phyloP scores from a whole-genome alignment of 2,113 vertebrate genomes.

The Aramus guarauna region DNA sequence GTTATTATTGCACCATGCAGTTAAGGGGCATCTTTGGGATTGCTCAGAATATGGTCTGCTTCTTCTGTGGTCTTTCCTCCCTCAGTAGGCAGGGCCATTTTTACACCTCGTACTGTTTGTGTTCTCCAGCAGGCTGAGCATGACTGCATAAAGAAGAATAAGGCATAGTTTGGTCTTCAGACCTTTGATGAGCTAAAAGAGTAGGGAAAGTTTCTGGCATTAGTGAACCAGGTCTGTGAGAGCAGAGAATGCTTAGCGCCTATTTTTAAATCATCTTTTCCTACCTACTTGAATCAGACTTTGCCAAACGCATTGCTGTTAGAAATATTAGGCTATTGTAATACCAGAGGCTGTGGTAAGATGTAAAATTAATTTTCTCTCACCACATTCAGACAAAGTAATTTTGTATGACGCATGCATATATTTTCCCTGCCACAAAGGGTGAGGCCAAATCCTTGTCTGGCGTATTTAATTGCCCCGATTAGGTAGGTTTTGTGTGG shows the following conservation, averaged over 20 bases:
- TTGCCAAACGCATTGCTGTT: background rate
- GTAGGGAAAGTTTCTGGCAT: background rate
- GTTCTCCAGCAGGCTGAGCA: background rate
- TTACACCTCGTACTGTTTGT: background rate
- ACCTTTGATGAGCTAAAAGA: background rate
- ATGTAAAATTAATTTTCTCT: slow-evolving; percentile 34
- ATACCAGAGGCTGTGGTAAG: background rate
- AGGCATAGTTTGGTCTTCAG: background rate
- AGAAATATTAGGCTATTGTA: slow-evolving; percentile 9
- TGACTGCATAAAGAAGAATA: background rate
- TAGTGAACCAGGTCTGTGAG: background rate
- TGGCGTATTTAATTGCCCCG: background rate
- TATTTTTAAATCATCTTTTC: background rate
- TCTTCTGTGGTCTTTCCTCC: background rate
- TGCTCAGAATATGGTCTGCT: background rate
- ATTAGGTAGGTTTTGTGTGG: background rate
- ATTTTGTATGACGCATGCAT: background rate
- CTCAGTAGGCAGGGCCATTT: background rate
- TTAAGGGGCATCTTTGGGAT: background rate
- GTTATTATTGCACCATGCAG: background rate
- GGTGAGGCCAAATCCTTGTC: background rate
- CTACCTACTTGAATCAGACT: background rate
- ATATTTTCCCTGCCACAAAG: background rate
- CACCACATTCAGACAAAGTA: background rate
- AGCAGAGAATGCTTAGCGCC: background rate